Evolutionary conservation across 1,140 invertebrate species (phyloP).

Genomic region (Zeugodacus cucurbitae): DNA sequence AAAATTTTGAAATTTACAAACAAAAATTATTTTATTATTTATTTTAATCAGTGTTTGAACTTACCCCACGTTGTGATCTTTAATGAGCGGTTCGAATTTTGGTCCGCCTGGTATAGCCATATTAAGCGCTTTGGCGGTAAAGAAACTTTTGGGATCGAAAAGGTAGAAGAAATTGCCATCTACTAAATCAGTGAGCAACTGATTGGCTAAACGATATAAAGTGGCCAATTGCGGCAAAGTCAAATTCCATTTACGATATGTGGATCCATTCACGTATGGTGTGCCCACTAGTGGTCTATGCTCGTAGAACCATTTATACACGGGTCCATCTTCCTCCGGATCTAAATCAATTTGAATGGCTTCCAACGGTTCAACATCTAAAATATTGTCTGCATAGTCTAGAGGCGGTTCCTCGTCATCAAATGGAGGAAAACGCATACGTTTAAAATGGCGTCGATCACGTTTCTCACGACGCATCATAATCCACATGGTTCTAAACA

Average conservation of each 20-base stretch:
- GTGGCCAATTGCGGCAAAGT: conserved; percentile 97
- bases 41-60: conserved; percentile 47
- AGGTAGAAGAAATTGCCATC: conserved; percentile 99
- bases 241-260: conserved; percentile 96
- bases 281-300: conserved; percentile 95
- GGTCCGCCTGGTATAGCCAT: conserved; percentile 99
- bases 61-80: conserved; percentile 94
- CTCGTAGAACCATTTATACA: conserved; percentile 97
- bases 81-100: conserved; percentile 99
- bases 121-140: conserved; percentile 99
- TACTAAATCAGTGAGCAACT: conserved; percentile 97
- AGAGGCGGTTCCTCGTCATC: conserved; percentile 99
- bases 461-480: conserved; percentile 99
- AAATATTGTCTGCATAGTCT: conserved; percentile 98
- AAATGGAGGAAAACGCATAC: conserved; percentile 99
- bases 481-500: conserved; percentile 97
- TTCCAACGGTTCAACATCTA: conserved; percentile 99
- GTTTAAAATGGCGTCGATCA: conserved; percentile 98
- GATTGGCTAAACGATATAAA: conserved; percentile 96
- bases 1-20: not conserved
- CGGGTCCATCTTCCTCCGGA: conserved; percentile 92
- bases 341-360: conserved; percentile 99
- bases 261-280: conserved; percentile 94
- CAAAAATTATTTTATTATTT: too few relatives aligned
- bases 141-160: conserved; percentile 99